Evolutionary conservation across 2,797 vertebrate species (phyloP).

Genomic region (Phaenicophaeus curvirostris): DNA sequence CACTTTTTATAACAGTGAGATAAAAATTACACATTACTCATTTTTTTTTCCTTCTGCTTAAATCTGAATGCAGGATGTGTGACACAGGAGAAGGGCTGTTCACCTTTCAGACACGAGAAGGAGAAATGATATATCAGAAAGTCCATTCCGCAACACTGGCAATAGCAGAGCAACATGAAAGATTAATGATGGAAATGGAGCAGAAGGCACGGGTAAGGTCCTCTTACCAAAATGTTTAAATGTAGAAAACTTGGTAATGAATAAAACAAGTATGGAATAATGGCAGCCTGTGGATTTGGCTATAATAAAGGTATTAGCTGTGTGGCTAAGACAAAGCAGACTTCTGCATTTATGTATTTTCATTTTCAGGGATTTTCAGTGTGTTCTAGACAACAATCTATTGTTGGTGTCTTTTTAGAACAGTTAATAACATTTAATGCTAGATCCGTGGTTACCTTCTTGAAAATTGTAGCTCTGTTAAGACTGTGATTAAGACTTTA

Average conservation of each 20-base stretch:
- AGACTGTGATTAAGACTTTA: not conserved
- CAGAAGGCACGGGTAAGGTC: constrained; percentile 94
- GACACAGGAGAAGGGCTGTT: constrained; percentile 99
- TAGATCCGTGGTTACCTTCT: not conserved
- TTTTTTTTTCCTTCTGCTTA: not conserved
- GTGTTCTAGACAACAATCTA: not conserved
- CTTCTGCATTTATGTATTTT: not conserved
- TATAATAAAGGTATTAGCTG: rapidly evolving
- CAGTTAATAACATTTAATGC: rapidly evolving
- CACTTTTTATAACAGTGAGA: not conserved
- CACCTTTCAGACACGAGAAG: constrained; percentile 98
- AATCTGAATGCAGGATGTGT: constrained; percentile 90
- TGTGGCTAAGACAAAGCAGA: not conserved
- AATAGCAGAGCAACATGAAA: constrained; percentile 97
- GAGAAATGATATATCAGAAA: constrained; percentile 99
- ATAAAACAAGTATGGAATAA: not conserved
- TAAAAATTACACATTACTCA: not conserved
- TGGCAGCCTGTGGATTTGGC: rapidly evolving
- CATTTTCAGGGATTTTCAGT: not conserved
- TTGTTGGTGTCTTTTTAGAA: not conserved
- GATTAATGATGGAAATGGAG: constrained; percentile 97
- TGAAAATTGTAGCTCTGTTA: not conserved
- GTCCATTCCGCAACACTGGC: constrained; percentile 98
- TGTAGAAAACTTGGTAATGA: not conserved
- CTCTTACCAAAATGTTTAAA: not conserved